phyloP scores from a whole-genome alignment of 2,113 vertebrate genomes.

The Bujurquina vittata region DNA sequence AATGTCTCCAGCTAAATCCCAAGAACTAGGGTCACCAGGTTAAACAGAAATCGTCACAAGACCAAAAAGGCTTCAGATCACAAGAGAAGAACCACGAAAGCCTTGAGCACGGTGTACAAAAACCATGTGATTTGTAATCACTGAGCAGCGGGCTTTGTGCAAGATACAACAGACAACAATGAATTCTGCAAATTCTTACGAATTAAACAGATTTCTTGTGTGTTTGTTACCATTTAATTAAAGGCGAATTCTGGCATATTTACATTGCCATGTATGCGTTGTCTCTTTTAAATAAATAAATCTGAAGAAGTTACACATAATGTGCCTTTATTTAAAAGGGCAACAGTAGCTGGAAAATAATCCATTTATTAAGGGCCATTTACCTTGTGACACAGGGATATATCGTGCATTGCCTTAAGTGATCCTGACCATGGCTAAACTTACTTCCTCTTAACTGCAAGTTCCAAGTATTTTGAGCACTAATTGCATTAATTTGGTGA shows the following conservation, averaged over 20 bases:
- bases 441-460: neutral
- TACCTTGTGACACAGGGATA: neutral
- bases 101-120: no score
- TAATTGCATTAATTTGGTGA: neutral
- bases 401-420: neutral
- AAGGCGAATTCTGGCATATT: no score
- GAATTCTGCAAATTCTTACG: neutral
- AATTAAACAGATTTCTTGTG: neutral
- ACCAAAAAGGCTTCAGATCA: neutral
- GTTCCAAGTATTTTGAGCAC: neutral
- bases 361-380: neutral
- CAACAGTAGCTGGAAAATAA: neutral
- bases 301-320: neutral
- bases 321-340: neutral
- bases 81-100: neutral
- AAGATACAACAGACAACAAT: neutral
- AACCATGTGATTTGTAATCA: no score
- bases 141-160: neutral
- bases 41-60: neutral
- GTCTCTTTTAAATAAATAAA: no score
- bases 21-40: neutral
- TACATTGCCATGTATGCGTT: no score
- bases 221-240: neutral
- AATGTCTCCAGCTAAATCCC: neutral
- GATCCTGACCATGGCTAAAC: neutral